A percentile compares a stretch with the other conserved stretches of the same genome.
These are phyloP conservation scores for Danio aesculapii DNA, from an alignment of 2,797 vertebrate species.

Conservation along the genomic window DNA sequence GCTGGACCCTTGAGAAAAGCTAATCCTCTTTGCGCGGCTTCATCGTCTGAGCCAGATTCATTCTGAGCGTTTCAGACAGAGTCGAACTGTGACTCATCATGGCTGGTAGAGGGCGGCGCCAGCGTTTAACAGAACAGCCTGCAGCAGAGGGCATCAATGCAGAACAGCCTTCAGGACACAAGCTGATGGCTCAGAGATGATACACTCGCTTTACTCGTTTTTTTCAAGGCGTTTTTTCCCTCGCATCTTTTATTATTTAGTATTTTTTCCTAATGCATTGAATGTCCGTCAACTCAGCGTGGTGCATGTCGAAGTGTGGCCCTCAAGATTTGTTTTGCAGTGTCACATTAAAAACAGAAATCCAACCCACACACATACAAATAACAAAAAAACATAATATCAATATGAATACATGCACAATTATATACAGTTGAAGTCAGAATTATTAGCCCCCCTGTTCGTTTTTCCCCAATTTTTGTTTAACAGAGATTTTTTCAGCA, in stretches of 20 bases:
- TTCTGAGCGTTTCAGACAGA: conserved; percentile 42
- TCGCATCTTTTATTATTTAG: conserved; percentile 6
- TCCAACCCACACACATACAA: background rate
- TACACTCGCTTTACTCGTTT: conserved; percentile 21
- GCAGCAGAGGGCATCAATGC: conserved; percentile 1
- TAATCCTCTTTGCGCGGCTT: conserved; percentile 43
- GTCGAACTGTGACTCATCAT: conserved; percentile 50
- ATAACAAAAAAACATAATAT: background rate
- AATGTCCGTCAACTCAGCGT: background rate
- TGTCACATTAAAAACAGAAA: too few relatives aligned
- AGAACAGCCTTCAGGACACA: conserved; percentile 25
- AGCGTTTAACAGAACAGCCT: conserved; percentile 38
- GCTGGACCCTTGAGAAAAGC: conserved; percentile 40
- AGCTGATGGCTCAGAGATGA: conserved; percentile 34
- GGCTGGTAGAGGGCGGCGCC: conserved; percentile 29
- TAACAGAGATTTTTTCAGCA: too few relatives aligned
- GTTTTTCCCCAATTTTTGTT: too few relatives aligned
- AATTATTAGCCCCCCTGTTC: too few relatives aligned
- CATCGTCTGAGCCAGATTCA: conserved; percentile 36
- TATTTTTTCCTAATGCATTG: background rate
- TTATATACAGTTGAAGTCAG: too few relatives aligned
- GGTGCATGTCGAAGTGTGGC: conserved; percentile 19
- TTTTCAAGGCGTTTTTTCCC: conserved; percentile 21
- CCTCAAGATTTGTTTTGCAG: background rate
- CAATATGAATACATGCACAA: too few relatives aligned